These are phyloP conservation scores for Scaptomyza hsui DNA, from an alignment of 1,140 invertebrate genomes.

Conservation along the genomic window DNA sequence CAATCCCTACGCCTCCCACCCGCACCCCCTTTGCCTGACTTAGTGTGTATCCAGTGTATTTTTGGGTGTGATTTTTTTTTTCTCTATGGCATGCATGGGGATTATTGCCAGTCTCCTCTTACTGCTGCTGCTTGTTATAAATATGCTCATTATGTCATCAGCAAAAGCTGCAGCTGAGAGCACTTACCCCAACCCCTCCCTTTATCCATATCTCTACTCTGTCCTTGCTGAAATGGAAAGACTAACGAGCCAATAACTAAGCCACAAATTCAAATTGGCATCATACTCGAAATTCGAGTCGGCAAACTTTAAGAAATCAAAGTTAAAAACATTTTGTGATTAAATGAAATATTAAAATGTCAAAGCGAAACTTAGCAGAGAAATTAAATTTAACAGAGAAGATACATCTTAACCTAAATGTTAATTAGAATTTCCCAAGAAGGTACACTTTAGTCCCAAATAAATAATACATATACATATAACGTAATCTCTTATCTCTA, in stretches of 20 bases:
- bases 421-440: too few relatives aligned
- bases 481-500: neutral
- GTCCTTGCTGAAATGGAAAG: neutral
- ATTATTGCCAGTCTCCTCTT: conserved; percentile 21
- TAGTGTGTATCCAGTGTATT: neutral
- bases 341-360: too few relatives aligned
- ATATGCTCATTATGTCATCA: conserved; percentile 53
- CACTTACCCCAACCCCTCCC: neutral
- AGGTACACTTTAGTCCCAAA: too few relatives aligned
- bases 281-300: neutral
- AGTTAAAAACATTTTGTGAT: too few relatives aligned
- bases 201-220: neutral
- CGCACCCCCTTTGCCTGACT: too few relatives aligned
- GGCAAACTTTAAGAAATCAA: too few relatives aligned
- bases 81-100: conserved; percentile 13
- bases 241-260: conserved; percentile 6
- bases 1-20: neutral
- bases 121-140: conserved; percentile 11
- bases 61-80: neutral
- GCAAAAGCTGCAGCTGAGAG: conserved; percentile 14
- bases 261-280: neutral
- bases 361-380: too few relatives aligned
- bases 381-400: too few relatives aligned
- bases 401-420: too few relatives aligned
- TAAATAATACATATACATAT: too few relatives aligned